Base-by-base conservation (phyloP, 2,113 vertebrate genomes). In the Antennarius striatus region DNA sequence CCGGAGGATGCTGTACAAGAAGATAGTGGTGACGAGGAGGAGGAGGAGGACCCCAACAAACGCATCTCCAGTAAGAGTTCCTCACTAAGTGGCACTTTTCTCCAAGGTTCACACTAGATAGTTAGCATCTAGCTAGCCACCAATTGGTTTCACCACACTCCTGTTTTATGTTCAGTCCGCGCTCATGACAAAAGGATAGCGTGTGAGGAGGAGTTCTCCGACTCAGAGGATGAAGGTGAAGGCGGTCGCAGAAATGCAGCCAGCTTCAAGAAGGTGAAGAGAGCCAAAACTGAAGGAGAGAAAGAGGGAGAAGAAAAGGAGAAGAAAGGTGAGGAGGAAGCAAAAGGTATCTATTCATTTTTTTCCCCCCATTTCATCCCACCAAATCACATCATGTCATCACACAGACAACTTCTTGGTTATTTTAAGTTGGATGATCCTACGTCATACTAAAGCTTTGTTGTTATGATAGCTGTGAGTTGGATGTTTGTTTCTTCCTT, bases 131-230 rank as follows among this genome's bases (percentile, higher is more conserved):
- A 4, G 11, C 9, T 22, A 17, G 2, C 2, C 17, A 0, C 45
- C 14, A 52, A 13, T 36, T 46, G 17, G 57, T 54, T 1, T 1
- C 14, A 36, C 29, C 61, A n/a, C 16, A 58, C 13, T 68, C 14
- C 16, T 49, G 2, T 69, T 54, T 42, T 0, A 29, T 45, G 14
- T 76, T 32, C 56, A 99, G 97, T 99, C 78, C 94, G 96, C 0
- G 96, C 96, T 57, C 96, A 97, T 1, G 97, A 99, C 80, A 99
- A 99, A 84, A 94, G 97, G 50, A 98, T 99, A 88, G 96, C 96
- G 0, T 99, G 98, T 11, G 98, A 99, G 0, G 96, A 99, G 69
- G 98, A 99, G 79, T 99, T 99, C 90, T 99, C 98, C 0, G 98
- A 99, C 79, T 99, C 98, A 0, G 97, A 99, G 69, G 97, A 98